Percentiles rank a stretch among this genome's conserved stretches.
Conservation (phyloP, 2,797 vertebrate genomes). For the Apogon talboti region DNA sequence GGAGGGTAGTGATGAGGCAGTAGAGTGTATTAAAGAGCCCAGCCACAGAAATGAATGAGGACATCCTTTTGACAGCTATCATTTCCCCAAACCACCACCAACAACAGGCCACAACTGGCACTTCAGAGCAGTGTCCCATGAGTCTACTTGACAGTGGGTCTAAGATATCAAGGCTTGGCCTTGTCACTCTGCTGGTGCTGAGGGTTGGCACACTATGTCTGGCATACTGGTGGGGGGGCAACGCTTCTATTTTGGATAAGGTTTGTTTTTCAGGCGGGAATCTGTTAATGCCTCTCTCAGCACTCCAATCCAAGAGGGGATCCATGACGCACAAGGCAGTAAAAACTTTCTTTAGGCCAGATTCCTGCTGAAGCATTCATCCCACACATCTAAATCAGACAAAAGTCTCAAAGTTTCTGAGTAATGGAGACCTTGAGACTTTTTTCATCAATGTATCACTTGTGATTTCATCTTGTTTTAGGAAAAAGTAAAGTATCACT, state of each 20-base stretch:
- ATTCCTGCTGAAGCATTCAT: conserved; percentile 41
- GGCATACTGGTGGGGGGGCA: conserved; percentile 52
- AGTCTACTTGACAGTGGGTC: conserved; percentile 48
- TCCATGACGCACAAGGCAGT: conserved; percentile 39
- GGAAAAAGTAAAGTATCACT: conserved; percentile 14
- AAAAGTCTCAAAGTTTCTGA: conserved; percentile 26
- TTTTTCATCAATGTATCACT: conserved; percentile 7
- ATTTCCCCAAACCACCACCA: conserved; percentile 41
- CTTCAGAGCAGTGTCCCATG: conserved; percentile 36
- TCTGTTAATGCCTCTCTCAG: conserved; percentile 73
- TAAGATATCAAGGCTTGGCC: conserved; percentile 67
- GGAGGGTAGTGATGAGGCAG: conserved; percentile 13
- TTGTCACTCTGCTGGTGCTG: conserved; percentile 50
- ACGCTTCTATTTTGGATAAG: conserved; percentile 82
- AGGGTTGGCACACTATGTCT: conserved; percentile 55
- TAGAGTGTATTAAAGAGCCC: conserved; percentile 19
- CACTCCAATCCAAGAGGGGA: conserved; percentile 49
- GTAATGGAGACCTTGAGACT: not conserved
- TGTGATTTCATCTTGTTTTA: not conserved
- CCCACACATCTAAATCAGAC: conserved; percentile 34
- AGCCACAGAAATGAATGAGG: conserved; percentile 37
- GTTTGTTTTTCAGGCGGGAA: conserved; percentile 77
- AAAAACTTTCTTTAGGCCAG: conserved; percentile 54
- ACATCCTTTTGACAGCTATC: conserved; percentile 30
- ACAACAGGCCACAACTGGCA: conserved; percentile 48